Conservation (phyloP, 1,140 invertebrate genomes). For the Apis florea region DNA sequence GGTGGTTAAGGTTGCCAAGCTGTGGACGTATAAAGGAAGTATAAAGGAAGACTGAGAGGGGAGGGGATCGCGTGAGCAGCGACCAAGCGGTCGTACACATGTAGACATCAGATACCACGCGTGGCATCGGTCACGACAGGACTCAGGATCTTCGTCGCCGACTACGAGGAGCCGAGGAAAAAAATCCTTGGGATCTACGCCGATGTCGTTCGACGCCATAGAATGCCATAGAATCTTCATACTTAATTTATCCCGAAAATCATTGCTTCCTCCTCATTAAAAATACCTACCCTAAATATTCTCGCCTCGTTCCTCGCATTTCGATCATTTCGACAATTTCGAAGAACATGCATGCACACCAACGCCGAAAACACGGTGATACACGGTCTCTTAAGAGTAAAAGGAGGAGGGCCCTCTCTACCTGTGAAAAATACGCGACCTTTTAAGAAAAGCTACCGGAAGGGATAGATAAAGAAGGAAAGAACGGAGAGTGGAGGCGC, state of each 20-base stretch:
- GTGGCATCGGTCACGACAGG: constrained; percentile 70
- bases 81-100: constrained; percentile 65
- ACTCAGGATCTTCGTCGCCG: constrained; percentile 59
- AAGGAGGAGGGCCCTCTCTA: too few relatives aligned
- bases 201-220: neutral
- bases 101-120: constrained; percentile 72
- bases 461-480: neutral
- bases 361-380: too few relatives aligned
- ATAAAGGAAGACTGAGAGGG: constrained; percentile 64
- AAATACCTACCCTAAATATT: too few relatives aligned
- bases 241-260: too few relatives aligned
- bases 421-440: too few relatives aligned
- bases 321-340: too few relatives aligned
- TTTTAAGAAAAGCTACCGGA: neutral
- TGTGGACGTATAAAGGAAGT: constrained; percentile 45
- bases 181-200: constrained; percentile 43
- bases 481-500: neutral
- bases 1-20: constrained; percentile 66
- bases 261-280: too few relatives aligned
- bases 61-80: constrained; percentile 69
- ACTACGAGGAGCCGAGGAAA: constrained; percentile 47
- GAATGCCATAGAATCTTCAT: too few relatives aligned
- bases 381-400: too few relatives aligned
- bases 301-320: too few relatives aligned
- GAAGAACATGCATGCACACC: too few relatives aligned